A percentile compares a stretch with the other conserved stretches of the same genome.
phyloP scores from a whole-genome alignment of 2,113 vertebrate species.

The Tiliqua scincoides region DNA sequence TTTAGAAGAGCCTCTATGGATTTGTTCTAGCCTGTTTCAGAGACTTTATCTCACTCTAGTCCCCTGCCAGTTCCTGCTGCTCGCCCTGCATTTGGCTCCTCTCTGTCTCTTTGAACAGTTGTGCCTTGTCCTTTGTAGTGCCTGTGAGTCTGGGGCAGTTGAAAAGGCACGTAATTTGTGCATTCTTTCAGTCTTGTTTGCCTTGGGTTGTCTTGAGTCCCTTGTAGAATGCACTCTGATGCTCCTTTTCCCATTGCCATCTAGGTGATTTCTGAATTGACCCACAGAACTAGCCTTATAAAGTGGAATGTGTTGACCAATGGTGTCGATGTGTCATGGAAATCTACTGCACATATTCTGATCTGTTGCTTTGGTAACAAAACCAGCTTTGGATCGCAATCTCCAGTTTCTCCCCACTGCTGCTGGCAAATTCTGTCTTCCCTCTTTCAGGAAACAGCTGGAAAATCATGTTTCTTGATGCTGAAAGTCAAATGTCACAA shows the following conservation, averaged over 20 bases:
- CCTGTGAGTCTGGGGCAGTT: not conserved
- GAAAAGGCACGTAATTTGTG: not conserved
- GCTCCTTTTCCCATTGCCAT: not conserved
- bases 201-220: not conserved
- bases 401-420: not conserved
- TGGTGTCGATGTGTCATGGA: not conserved
- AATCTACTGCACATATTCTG: not conserved
- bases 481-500: not conserved
- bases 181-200: not conserved
- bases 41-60: slow-evolving; percentile 6
- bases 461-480: not conserved
- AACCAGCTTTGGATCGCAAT: not conserved
- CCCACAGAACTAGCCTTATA: not conserved
- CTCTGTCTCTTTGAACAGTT: slow-evolving; percentile 7
- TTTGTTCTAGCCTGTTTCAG: slow-evolving; percentile 6
- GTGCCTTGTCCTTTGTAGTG: not conserved
- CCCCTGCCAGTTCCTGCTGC: slow-evolving; percentile 1
- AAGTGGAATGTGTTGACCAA: not conserved
- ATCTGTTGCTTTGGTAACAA: not conserved
- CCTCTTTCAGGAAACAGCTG: not conserved
- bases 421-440: not conserved
- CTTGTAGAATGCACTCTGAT: not conserved
- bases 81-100: not conserved
- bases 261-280: not conserved
- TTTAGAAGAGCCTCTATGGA: slow-evolving; percentile 5